Evolutionary conservation across 2,888 invertebrate genomes (phyloP).

Genomic region (Melipona beecheii): DNA sequence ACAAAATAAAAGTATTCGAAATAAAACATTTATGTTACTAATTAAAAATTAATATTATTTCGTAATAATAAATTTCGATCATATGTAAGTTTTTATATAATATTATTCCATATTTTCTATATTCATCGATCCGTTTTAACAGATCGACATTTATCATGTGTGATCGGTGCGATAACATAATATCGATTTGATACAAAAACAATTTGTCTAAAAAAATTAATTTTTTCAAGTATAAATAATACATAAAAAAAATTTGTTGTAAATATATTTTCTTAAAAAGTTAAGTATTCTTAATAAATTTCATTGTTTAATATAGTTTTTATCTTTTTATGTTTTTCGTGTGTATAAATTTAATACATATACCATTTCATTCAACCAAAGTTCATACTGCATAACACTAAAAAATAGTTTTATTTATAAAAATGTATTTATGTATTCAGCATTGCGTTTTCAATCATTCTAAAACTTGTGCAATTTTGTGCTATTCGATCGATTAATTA

Average conservation of each 20-base stretch:
- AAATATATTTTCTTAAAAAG: constrained; percentile 5
- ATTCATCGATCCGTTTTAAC: constrained; percentile 30
- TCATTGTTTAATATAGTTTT: constrained; percentile 14
- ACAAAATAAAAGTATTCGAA: constrained; percentile 16
- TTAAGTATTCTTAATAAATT: constrained; percentile 18
- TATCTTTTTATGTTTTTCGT: not conserved
- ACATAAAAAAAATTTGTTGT: not conserved
- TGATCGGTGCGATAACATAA: constrained; percentile 16
- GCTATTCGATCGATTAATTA: constrained; percentile 16
- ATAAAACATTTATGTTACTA: not conserved
- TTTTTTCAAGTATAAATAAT: constrained; percentile 4
- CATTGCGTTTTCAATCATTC: constrained; percentile 13
- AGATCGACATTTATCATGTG: constrained; percentile 12
- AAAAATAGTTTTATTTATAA: constrained; percentile 26
- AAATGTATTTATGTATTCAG: constrained; percentile 24
- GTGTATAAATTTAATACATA: constrained; percentile 3
- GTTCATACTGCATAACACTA: constrained; percentile 15
- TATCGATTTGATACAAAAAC: constrained; percentile 1
- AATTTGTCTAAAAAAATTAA: constrained; percentile 14
- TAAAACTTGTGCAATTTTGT: constrained; percentile 54
- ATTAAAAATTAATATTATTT: no score
- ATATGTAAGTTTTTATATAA: constrained; percentile 18
- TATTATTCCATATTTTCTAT: constrained; percentile 9
- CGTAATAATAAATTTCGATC: not conserved
- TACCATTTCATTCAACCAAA: not conserved